Evolutionary conservation across 1,140 invertebrate genomes (phyloP).

Genomic region (Ectropis grisescens): DNA sequence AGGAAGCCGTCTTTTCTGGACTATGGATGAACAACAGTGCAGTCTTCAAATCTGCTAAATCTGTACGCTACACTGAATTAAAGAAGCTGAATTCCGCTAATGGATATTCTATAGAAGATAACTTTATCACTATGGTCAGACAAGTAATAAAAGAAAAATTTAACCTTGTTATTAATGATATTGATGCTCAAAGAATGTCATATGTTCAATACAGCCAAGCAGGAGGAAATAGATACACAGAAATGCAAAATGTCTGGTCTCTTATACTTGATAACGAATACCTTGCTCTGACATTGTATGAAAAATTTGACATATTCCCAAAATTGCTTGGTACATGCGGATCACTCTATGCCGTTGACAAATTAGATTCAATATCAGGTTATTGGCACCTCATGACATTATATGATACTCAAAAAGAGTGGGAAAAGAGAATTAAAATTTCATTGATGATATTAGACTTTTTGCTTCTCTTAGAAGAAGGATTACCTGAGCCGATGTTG

Average conservation of each 20-base stretch:
- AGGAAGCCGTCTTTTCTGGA: neutral
- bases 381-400: neutral
- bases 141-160: slow-evolving; percentile 53
- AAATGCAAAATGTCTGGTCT: neutral
- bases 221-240: slow-evolving; percentile 42
- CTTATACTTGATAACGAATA: slow-evolving; percentile 37
- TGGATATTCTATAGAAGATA: neutral
- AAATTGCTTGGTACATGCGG: slow-evolving; percentile 78
- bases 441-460: neutral
- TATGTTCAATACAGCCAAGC: slow-evolving; percentile 7
- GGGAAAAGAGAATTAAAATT: neutral
- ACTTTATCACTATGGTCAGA: neutral
- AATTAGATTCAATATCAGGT: slow-evolving; percentile 32
- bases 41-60: neutral
- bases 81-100: neutral
- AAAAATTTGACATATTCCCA: slow-evolving; percentile 74
- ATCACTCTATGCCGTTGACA: slow-evolving; percentile 72
- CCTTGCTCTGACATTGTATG: slow-evolving; percentile 71
- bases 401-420: neutral
- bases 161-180: slow-evolving; percentile 63
- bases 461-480: neutral
- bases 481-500: neutral
- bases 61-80: neutral
- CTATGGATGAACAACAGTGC: neutral
- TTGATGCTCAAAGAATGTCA: slow-evolving; percentile 59